Conservation (phyloP, 2,797 vertebrate genomes). For the Cynodonichthys magdalenae region DNA sequence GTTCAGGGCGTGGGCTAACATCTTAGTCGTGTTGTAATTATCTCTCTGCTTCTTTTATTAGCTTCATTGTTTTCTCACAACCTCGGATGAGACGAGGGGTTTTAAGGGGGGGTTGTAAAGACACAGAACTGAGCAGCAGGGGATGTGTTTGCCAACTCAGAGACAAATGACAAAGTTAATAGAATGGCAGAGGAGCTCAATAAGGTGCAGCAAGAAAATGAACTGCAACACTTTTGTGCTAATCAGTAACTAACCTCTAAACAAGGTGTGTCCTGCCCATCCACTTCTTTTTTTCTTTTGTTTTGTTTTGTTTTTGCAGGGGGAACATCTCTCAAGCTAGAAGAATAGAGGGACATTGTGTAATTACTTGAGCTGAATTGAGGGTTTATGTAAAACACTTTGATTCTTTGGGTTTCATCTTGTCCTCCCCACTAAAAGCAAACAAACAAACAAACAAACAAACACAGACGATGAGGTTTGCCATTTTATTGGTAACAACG, state of each 20-base stretch:
- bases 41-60: conserved; percentile 68
- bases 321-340: conserved; percentile 50
- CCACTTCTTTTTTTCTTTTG: conserved; percentile 5
- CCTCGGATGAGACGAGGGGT: conserved; percentile 59
- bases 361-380: conserved; percentile 61
- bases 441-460: conserved; percentile 69
- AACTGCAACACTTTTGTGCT: conserved; percentile 71
- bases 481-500: not conserved
- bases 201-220: conserved; percentile 71
- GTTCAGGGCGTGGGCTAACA: conserved; percentile 44
- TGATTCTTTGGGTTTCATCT: conserved; percentile 48
- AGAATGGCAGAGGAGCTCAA: conserved; percentile 61
- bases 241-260: conserved; percentile 75
- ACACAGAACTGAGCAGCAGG: conserved; percentile 67
- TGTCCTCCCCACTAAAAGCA: conserved; percentile 37
- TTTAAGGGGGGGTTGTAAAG: conserved; percentile 58
- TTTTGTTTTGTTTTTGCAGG: conserved; percentile 13
- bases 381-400: conserved; percentile 45
- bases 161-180: conserved; percentile 70
- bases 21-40: conserved; percentile 59
- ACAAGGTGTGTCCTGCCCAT: conserved; percentile 60
- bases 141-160: conserved; percentile 68
- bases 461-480: not conserved
- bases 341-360: conserved; percentile 52
- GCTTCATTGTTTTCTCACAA: conserved; percentile 73